Percentiles rank a stretch among this genome's conserved stretches.
phyloP scores from a whole-genome alignment of 2,113 vertebrate genomes.

The Sorex fumeus region DNA sequence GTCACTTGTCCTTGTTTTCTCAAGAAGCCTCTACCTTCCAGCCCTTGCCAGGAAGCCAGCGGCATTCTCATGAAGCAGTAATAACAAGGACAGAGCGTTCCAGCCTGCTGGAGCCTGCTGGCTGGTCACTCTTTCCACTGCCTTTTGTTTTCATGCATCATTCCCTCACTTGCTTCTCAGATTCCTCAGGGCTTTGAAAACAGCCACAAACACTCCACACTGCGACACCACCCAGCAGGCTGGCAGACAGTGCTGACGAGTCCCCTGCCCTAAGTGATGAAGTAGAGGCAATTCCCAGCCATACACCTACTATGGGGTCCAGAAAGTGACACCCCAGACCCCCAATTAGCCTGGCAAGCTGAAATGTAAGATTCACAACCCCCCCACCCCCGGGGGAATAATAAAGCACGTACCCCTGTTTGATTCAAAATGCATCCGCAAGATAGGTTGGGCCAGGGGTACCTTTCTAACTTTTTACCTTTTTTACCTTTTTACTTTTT shows the following conservation, averaged over 20 bases:
- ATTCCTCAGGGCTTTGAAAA: constrained; percentile 83
- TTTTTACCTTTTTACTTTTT: too few relatives aligned
- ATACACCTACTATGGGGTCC: background rate
- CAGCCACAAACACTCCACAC: constrained; percentile 78
- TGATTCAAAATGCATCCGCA: constrained; percentile 24
- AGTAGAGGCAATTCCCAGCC: background rate
- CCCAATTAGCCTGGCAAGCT: background rate
- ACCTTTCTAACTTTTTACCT: background rate
- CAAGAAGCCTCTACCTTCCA: constrained; percentile 73
- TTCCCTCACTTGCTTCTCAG: constrained; percentile 81
- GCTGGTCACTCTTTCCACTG: constrained; percentile 83
- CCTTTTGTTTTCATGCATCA: constrained; percentile 85
- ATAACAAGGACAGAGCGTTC: constrained; percentile 84
- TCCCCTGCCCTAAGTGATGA: constrained; percentile 42
- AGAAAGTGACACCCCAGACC: background rate
- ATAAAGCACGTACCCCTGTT: background rate
- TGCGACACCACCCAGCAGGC: constrained; percentile 74
- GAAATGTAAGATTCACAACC: constrained; percentile 4
- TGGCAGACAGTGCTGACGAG: constrained; percentile 58
- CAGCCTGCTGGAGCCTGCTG: constrained; percentile 80
- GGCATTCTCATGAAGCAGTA: constrained; percentile 78
- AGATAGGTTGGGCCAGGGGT: background rate
- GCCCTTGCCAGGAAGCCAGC: constrained; percentile 77
- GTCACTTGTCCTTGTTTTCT: constrained; percentile 70
- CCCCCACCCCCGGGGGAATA: background rate